These are phyloP conservation scores for Dicrostonyx torquatus DNA, from an alignment of 2,797 vertebrate species.

Conservation along the genomic window DNA sequence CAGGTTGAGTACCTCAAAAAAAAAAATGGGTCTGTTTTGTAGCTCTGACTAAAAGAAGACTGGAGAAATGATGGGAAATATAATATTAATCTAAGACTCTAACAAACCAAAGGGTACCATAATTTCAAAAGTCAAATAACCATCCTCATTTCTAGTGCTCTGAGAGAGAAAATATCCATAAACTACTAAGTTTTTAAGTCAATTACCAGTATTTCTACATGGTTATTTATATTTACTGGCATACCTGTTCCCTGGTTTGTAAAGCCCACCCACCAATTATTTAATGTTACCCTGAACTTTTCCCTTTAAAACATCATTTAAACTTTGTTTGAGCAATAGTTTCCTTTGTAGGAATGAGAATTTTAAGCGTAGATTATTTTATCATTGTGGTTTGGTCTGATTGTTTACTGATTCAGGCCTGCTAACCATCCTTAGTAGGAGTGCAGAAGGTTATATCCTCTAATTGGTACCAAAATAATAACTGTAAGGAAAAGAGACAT, in stretches of 20 bases:
- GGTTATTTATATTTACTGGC: neutral
- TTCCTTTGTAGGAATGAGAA: neutral
- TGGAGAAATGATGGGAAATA: neutral
- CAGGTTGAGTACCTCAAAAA: neutral
- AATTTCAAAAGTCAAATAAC: neutral
- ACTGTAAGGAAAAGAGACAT: neutral
- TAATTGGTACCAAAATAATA: slow-evolving; percentile 18
- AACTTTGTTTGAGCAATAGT: neutral
- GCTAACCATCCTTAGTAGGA: neutral
- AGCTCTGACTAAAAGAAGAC: neutral
- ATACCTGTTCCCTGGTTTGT: neutral
- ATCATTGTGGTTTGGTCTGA: neutral
- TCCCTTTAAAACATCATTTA: neutral
- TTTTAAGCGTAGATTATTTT: neutral
- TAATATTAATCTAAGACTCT: neutral
- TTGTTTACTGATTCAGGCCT: neutral
- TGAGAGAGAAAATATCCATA: neutral
- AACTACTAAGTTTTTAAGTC: neutral
- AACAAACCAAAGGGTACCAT: neutral
- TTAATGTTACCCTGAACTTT: neutral
- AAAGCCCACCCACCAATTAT: neutral
- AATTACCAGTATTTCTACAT: neutral
- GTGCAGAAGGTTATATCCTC: neutral
- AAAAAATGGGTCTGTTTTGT: neutral
- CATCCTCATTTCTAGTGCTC: neutral